Evolutionary conservation across 2,113 vertebrate species (phyloP), one percentile per base, ranked within the genome.

Genomic region (Heloderma charlesbogerti): DNA sequence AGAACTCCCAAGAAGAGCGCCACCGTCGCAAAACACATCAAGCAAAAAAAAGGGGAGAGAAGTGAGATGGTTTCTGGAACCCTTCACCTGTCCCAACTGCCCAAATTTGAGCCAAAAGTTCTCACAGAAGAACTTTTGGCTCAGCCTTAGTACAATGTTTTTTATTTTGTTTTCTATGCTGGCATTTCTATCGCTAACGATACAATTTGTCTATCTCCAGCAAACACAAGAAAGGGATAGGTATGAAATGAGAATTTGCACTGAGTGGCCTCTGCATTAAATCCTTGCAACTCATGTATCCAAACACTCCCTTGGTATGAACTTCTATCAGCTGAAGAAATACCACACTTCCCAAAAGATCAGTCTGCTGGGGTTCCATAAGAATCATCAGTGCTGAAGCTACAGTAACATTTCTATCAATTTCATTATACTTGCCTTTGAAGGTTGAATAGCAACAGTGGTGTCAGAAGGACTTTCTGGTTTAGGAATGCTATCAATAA

Each of bases 401-500:
- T 31, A 77, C 29, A 78, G 34, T 43, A 60, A 89, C 51, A 10
- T 86, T 79, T 84, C 48, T 86, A 54, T 60, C 83, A 91, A 83
- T 89, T 94, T 54, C 92, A 84, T 92, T 89, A 93, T 83, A 91
- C 93, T 95, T 97, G 98, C 99, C 98, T 98, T 98, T 77, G 96
- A 45, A 83, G 95, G 89, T 92, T 96, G 97, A 77, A 89, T 13
- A 91, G 96, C 87, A 90, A 82, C 88, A 84, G 94, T 94, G 8
- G 96, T 75, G 71, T 97, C 93, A 93, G 98, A 91, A 83, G 71
- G 93, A 92, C 97, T 97, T 97, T 98, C 95, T 71, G 98, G 98
- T 88, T 98, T 98, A 2, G 99, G 99, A 97, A 99, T 99, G 89
- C 99, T 99, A 16, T 99, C 98, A 82, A 99, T 93, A 92, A 99